Conservation (phyloP, 2,797 vertebrate genomes). For the Eremophila alpestris region DNA sequence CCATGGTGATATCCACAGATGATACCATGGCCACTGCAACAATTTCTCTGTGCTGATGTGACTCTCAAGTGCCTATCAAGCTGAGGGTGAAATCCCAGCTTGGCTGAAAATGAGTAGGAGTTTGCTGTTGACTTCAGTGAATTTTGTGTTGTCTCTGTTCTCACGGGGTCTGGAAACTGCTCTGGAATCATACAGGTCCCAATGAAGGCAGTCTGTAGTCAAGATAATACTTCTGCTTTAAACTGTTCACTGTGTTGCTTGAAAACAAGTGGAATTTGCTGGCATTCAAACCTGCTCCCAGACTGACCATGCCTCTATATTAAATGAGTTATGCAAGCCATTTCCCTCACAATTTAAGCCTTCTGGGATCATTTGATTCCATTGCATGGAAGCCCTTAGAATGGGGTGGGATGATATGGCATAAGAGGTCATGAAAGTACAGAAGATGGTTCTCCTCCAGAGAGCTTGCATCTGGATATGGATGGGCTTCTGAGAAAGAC, state of each 20-base stretch:
- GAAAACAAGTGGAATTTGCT: background rate
- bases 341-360: background rate
- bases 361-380: background rate
- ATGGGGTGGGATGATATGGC: background rate
- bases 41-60: background rate
- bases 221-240: background rate
- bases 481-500: background rate
- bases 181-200: background rate
- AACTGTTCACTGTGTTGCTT: background rate
- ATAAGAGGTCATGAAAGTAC: background rate
- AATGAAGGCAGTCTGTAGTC: background rate
- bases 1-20: background rate
- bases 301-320: background rate
- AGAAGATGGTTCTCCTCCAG: background rate
- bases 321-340: background rate
- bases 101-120: background rate
- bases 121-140: background rate
- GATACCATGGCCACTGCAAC: background rate
- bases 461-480: background rate
- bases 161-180: background rate
- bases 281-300: background rate
- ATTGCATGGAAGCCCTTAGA: background rate
- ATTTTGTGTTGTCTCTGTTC: background rate
- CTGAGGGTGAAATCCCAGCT: background rate
- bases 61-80: background rate